Evolutionary conservation across 92 coral and sea anemone species (phyloP), one percentile per base, ranked within the genome.

Genomic region (Epizoanthus fatuus): DNA sequence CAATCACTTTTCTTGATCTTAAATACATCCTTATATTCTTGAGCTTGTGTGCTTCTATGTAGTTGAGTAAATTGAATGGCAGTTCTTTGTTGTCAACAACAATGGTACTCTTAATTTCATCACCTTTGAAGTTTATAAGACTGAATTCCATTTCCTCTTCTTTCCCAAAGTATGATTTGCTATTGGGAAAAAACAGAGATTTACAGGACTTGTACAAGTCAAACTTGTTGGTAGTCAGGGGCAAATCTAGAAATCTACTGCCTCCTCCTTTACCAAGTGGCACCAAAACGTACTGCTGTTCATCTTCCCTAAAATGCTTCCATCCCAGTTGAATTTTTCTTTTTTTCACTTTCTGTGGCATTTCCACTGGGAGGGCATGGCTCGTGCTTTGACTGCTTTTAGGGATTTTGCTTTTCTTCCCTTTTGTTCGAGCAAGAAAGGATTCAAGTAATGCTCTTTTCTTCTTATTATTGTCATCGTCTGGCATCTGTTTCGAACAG

Each of bases 291-390:
- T 91, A 65, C 2, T 44, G n/a, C 4, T 87, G 74, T 6, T 83
- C 89, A 12, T 79, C 81, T 16, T 91, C 88, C 35, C 54, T 70
- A 47, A 77, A 91, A 81, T 84, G 92, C 76, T 87, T 91, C 88
- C 92, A 88, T 19, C 90, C 94, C 79, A 81, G 63, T 19, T 73
- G 85, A 2, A 84, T 85, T 52, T 72, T 54, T 38, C 69, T 85
- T 5, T 11, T 68, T 84, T 89, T 83, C 39, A 70, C 57, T 72
- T 65, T 54, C 62, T 86, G 16, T 73, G 53, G 29, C 7, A 4
- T 29, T 71, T 52, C 78, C 15, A 15, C 42, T 69, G 22, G 56
- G 54, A 13, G 19, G 20, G 19, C 12, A 37, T 54, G 7, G 74
- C 84, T 38, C 63, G 38, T 53, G 45, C 10, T 37, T 59, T 54